phyloP scores from a whole-genome alignment of 2,113 vertebrate species.

The Bubo blakistoni region DNA sequence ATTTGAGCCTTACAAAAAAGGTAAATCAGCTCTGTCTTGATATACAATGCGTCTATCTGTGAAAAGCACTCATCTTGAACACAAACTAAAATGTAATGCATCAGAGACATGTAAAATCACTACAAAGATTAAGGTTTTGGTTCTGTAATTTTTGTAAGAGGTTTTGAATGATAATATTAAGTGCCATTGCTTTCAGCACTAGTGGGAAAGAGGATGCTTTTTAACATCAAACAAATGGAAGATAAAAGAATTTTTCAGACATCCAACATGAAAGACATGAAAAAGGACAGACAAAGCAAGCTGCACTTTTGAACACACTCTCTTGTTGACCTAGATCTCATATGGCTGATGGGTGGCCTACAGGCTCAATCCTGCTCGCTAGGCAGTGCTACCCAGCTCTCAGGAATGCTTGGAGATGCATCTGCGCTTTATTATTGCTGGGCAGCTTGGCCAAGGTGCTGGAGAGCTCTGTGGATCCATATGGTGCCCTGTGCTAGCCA shows the following conservation, averaged over 20 bases:
- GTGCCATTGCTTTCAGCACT: background rate
- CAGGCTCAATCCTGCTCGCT: background rate
- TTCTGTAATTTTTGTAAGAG: background rate
- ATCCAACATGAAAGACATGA: background rate
- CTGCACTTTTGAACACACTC: background rate
- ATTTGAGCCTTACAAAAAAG: background rate
- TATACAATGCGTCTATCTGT: background rate
- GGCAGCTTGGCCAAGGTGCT: background rate
- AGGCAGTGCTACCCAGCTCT: background rate
- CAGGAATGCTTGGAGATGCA: background rate
- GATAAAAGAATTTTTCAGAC: slow-evolving; percentile 28
- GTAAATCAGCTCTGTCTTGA: background rate
- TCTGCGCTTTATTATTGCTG: background rate
- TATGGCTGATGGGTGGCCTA: background rate
- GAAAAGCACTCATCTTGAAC: background rate
- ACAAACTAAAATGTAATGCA: background rate
- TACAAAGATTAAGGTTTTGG: background rate
- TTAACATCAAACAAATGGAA: slow-evolving; percentile 9
- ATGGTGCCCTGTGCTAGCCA: background rate
- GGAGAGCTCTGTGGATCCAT: background rate
- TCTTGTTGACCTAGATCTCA: background rate
- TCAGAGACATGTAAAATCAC: background rate
- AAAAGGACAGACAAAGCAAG: background rate
- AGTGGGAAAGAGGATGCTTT: background rate
- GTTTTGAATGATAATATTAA: slow-evolving; percentile 7